phyloP scores from a whole-genome alignment of 92 coral and sea anemone species.

The Phenganax stokvisi region DNA sequence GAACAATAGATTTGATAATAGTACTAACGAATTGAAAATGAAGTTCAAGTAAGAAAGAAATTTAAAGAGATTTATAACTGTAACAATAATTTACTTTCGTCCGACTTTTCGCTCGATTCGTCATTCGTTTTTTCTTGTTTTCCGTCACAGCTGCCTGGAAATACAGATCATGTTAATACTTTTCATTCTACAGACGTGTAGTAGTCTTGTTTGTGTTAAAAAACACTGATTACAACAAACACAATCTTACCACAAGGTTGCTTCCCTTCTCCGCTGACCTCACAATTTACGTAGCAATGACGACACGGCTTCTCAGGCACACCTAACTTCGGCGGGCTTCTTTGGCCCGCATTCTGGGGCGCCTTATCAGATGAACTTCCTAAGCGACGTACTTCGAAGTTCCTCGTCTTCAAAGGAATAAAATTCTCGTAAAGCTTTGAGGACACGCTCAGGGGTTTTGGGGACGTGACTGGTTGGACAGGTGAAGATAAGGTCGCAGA shows the following conservation, averaged over 20 bases:
- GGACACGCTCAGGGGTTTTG: slow-evolving; percentile 36
- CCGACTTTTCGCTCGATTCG: slow-evolving; percentile 8
- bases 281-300: slow-evolving; percentile 22
- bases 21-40: neutral
- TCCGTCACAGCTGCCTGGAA: neutral
- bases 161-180: neutral
- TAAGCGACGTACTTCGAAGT: slow-evolving; percentile 29
- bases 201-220: neutral
- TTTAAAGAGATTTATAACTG: too few species aligned
- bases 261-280: slow-evolving; percentile 5
- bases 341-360: slow-evolving; percentile 12
- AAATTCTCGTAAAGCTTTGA: slow-evolving; percentile 29
- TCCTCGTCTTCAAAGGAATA: slow-evolving; percentile 29
- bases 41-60: neutral
- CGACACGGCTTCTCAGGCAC: slow-evolving; percentile 33
- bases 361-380: slow-evolving; percentile 33
- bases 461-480: slow-evolving; percentile 10
- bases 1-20: neutral
- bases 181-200: neutral
- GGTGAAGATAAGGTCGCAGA: slow-evolving; percentile 33
- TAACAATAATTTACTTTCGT: neutral
- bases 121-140: neutral
- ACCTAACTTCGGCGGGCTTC: slow-evolving; percentile 23
- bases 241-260: neutral
- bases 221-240: neutral